A percentile compares a stretch with the other conserved stretches of the same genome.
Conservation (phyloP, 2,113 vertebrate genomes). For the Burhinus oedicnemus region DNA sequence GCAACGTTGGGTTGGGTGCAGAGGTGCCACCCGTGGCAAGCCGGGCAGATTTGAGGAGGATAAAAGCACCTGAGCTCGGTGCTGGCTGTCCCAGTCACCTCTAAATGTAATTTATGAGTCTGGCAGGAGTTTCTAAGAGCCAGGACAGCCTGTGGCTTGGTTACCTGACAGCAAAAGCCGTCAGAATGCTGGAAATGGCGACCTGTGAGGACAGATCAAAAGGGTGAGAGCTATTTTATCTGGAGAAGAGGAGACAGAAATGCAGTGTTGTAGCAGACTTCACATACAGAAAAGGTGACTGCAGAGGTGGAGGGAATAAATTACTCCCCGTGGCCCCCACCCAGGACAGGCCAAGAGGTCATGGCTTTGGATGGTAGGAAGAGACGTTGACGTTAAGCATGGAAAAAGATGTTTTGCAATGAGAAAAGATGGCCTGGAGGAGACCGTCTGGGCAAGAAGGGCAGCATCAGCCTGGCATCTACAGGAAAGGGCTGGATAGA, state of each 20-base stretch:
- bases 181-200: neutral
- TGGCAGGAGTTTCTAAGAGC: neutral
- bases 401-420: neutral
- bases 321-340: neutral
- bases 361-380: neutral
- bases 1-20: accelerated
- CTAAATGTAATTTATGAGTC: neutral
- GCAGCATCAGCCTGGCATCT: neutral
- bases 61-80: neutral
- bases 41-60: neutral
- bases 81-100: neutral
- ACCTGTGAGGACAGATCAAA: neutral
- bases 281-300: neutral
- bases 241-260: neutral
- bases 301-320: neutral
- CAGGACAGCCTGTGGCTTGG: neutral
- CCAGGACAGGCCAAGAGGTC: neutral
- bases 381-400: neutral
- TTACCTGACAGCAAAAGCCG: neutral
- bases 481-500: neutral
- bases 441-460: neutral
- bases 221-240: neutral
- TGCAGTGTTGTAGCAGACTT: neutral
- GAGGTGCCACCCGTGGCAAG: accelerated
- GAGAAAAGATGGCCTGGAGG: neutral